Evolutionary conservation across 2,888 invertebrate genomes (phyloP).

Genomic region (Cryptus armator): DNA sequence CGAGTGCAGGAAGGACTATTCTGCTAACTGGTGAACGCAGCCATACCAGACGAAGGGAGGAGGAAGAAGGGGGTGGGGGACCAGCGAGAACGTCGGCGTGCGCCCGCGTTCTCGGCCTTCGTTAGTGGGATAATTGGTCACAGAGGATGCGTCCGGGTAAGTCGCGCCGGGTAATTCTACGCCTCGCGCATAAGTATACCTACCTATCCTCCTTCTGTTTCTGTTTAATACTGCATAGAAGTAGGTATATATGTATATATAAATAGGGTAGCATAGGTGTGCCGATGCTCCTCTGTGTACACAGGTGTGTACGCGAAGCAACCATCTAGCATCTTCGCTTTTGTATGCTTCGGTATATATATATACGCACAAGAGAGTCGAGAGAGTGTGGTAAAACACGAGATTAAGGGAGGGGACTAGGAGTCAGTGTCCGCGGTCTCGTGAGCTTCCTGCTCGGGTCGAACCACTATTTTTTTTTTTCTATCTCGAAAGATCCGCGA

Average conservation of each 20-base stretch:
- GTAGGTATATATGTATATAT: neutral
- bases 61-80: constrained; percentile 8
- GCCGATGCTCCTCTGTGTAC: constrained; percentile 48
- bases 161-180: constrained; percentile 83
- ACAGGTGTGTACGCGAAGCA: constrained; percentile 47
- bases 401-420: constrained; percentile 12
- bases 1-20: constrained; percentile 66
- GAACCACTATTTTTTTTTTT: neutral
- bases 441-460: constrained; percentile 50
- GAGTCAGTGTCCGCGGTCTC: constrained; percentile 65
- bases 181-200: constrained; percentile 76
- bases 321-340: neutral
- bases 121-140: constrained; percentile 85
- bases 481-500: constrained; percentile 27
- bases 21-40: constrained; percentile 29
- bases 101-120: constrained; percentile 78
- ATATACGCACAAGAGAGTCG: constrained; percentile 18
- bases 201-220: constrained; percentile 51
- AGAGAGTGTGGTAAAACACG: constrained; percentile 21
- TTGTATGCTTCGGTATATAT: neutral
- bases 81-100: constrained; percentile 54
- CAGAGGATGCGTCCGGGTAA: constrained; percentile 84
- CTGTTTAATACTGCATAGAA: constrained; percentile 56
- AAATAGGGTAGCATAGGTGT: constrained; percentile 38
- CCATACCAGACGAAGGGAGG: constrained; percentile 11